A percentile compares a stretch with the other conserved stretches of the same genome.
phyloP scores from a whole-genome alignment of 2,113 vertebrate genomes.

The Noctilio leporinus region DNA sequence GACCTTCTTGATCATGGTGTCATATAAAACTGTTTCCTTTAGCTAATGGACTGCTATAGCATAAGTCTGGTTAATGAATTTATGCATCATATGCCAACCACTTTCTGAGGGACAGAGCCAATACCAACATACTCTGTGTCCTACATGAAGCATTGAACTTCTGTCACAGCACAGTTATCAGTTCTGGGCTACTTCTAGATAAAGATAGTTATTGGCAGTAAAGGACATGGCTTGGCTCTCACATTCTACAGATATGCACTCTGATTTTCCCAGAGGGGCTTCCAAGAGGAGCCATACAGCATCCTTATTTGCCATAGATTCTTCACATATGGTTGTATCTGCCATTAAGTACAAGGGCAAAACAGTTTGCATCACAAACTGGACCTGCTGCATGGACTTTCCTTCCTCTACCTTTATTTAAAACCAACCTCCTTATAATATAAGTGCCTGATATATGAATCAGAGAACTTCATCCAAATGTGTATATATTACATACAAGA shows the following conservation, averaged over 20 bases:
- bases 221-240: not conserved
- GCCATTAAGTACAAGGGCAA: not conserved
- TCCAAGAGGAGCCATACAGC: not conserved
- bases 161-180: not conserved
- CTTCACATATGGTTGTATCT: not conserved
- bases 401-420: not conserved
- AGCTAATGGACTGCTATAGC: not conserved
- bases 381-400: not conserved
- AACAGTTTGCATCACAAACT: not conserved
- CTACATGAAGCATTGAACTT: not conserved
- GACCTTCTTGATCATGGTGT: not conserved
- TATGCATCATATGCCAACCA: not conserved
- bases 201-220: not conserved
- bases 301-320: not conserved
- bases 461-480: not conserved
- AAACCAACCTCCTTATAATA: not conserved
- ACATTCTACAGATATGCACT: not conserved
- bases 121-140: not conserved
- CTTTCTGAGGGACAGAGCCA: not conserved
- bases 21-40: not conserved
- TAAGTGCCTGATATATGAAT: not conserved
- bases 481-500: not conserved
- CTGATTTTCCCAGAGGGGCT: not conserved
- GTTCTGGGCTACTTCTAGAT: not conserved
- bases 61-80: not conserved